These are phyloP conservation scores for Bimastos eiseni DNA, from an alignment of 2,888 invertebrate genomes.

Conservation along the genomic window DNA sequence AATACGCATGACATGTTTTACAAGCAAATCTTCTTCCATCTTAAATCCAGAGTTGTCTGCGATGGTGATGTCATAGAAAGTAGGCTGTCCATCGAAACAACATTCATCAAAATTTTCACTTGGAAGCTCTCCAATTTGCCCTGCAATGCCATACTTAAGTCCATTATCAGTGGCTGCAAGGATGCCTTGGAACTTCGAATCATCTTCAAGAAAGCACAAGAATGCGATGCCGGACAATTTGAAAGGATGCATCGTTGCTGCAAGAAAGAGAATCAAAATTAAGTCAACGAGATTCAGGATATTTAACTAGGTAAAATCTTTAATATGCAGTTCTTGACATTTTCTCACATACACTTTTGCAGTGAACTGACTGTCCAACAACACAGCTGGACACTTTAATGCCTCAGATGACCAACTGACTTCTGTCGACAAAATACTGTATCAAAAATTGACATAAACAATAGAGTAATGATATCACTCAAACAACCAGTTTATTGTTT, in stretches of 20 bases:
- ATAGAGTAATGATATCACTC: not conserved
- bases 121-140: constrained; percentile 23
- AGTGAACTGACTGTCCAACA: not conserved
- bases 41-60: not conserved
- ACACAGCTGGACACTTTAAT: not conserved
- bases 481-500: too few relatives aligned
- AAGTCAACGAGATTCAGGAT: not conserved
- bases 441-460: not conserved
- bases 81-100: constrained; percentile 30
- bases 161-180: constrained; percentile 22
- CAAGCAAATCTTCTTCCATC: constrained; percentile 29
- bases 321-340: not conserved
- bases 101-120: constrained; percentile 34
- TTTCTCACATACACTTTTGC: not conserved
- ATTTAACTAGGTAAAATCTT: not conserved
- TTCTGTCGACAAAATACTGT: not conserved
- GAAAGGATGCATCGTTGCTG: not conserved
- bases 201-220: constrained; percentile 27
- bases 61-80: constrained; percentile 29
- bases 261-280: not conserved
- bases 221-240: constrained; percentile 29
- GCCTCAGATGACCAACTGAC: not conserved
- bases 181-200: constrained; percentile 32
- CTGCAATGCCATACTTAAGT: constrained; percentile 27
- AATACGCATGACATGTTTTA: constrained; percentile 43